Conservation (phyloP, 2,888 invertebrate species). For the Diploptera punctata region DNA sequence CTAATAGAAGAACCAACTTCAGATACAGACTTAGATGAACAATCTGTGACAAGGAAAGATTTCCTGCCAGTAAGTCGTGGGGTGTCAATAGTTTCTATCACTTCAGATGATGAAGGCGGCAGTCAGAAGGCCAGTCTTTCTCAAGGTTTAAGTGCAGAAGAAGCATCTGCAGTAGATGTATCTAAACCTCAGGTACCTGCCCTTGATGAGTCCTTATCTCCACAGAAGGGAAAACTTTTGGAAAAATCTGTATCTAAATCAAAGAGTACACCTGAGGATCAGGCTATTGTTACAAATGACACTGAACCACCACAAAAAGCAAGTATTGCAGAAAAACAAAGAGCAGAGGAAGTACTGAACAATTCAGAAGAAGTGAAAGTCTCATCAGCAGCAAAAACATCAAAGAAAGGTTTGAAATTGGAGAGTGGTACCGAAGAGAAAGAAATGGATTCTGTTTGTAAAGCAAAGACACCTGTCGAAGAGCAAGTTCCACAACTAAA, state of each 20-base stretch:
- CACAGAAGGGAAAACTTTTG: constrained; percentile 52
- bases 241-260: constrained; percentile 46
- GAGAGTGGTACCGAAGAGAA: background rate
- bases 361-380: background rate
- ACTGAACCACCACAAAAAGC: constrained; percentile 47
- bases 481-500: background rate
- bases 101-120: constrained; percentile 67
- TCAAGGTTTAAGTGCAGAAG: constrained; percentile 31
- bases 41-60: constrained; percentile 25
- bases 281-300: constrained; percentile 19
- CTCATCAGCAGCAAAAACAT: background rate
- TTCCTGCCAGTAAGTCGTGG: constrained; percentile 57
- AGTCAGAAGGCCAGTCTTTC: constrained; percentile 30
- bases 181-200: background rate
- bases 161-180: constrained; percentile 7
- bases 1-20: constrained; percentile 61
- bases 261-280: background rate
- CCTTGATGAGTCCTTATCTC: background rate
- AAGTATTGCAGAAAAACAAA: constrained; percentile 49
- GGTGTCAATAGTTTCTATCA: constrained; percentile 68
- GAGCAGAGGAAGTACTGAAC: background rate
- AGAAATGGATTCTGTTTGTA: constrained; percentile 7
- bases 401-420: background rate
- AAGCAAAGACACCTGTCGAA: background rate
- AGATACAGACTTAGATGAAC: constrained; percentile 49